phyloP scores from a whole-genome alignment of 2,797 vertebrate genomes.

The Ctenopoma multispine region DNA sequence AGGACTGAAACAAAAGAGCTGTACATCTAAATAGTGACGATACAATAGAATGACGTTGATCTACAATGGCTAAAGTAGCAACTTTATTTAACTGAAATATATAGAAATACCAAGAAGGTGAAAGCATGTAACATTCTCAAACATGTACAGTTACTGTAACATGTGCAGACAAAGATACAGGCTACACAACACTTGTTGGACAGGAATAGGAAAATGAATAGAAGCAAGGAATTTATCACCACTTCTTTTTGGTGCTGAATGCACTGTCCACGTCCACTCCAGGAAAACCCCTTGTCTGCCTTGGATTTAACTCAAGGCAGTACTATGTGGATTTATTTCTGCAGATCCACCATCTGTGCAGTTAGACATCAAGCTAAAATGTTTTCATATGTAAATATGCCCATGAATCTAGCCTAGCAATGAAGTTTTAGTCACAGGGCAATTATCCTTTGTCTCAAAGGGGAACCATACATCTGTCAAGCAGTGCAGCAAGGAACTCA shows the following conservation, averaged over 20 bases:
- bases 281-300: not conserved
- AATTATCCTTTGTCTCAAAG: constrained; percentile 38
- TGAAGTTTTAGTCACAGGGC: constrained; percentile 30
- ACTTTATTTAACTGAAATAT: not conserved
- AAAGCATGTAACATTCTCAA: not conserved
- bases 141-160: not conserved
- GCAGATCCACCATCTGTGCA: constrained; percentile 28
- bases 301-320: constrained; percentile 24
- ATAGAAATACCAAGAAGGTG: not conserved
- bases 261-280: constrained; percentile 6
- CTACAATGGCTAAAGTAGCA: not conserved
- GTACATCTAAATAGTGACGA: constrained; percentile 13
- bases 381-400: constrained; percentile 67
- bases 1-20: constrained; percentile 3
- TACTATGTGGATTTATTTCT: constrained; percentile 39
- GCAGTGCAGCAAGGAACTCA: constrained; percentile 20
- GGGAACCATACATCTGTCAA: constrained; percentile 41
- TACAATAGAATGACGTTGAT: not conserved
- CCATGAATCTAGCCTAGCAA: constrained; percentile 45
- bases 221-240: constrained; percentile 8
- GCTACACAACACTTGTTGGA: not conserved
- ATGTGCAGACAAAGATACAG: not conserved
- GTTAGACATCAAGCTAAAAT: constrained; percentile 23
- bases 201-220: constrained; percentile 2
- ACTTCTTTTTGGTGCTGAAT: constrained; percentile 20